phyloP scores from a whole-genome alignment of 2,113 vertebrate species.

The Ursus arctos region DNA sequence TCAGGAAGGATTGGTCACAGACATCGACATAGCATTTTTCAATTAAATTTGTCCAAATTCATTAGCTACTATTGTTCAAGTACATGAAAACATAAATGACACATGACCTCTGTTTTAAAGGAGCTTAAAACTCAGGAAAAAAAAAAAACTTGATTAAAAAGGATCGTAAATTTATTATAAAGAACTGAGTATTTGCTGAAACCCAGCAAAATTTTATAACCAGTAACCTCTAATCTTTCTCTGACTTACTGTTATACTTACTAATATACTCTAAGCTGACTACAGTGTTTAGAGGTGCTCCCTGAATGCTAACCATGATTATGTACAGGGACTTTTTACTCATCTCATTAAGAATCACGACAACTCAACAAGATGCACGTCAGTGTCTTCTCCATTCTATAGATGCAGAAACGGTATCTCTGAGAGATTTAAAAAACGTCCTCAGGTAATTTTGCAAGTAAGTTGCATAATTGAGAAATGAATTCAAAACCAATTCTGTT shows the following conservation, averaged over 20 bases:
- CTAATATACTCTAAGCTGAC: background rate
- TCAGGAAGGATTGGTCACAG: background rate
- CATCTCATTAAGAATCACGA: background rate
- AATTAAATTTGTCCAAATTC: background rate
- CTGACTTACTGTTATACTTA: background rate
- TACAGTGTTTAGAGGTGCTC: background rate
- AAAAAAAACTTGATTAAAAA: background rate
- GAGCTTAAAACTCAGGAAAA: background rate
- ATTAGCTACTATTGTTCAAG: background rate
- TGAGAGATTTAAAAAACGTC: background rate
- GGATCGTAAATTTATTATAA: background rate
- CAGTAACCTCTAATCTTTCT: background rate
- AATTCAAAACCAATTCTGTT: background rate
- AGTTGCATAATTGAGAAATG: background rate
- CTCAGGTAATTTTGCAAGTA: slow-evolving; percentile 19
- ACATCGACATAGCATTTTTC: background rate
- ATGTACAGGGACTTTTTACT: background rate
- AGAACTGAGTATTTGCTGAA: background rate
- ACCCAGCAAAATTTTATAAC: background rate
- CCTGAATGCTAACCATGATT: background rate
- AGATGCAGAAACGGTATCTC: background rate
- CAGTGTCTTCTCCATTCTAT: background rate
- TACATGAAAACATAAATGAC: background rate
- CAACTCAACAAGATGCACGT: background rate
- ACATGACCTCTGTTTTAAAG: background rate